Conservation (phyloP, 2,113 vertebrate species). For the Ardeotis arabs region DNA sequence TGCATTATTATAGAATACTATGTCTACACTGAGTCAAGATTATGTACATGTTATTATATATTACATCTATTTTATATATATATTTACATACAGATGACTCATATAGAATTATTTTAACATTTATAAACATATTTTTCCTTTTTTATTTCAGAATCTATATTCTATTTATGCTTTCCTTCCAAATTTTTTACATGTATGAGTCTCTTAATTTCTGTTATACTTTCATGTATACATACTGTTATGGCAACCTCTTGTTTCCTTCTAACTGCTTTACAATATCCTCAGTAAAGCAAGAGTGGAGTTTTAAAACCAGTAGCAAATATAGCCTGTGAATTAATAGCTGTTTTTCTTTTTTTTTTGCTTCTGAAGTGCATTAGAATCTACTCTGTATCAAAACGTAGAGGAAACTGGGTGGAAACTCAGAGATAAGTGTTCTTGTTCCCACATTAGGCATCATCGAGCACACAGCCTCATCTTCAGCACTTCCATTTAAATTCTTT, state of each 20-base stretch:
- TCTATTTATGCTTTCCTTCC: background rate
- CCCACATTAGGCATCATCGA: background rate
- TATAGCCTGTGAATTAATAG: background rate
- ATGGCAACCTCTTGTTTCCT: background rate
- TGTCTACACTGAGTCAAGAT: background rate
- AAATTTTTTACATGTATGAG: background rate
- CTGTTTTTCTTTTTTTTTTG: background rate
- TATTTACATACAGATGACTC: background rate
- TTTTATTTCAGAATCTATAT: background rate
- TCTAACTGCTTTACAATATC: background rate
- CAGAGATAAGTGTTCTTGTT: background rate
- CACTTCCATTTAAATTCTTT: background rate
- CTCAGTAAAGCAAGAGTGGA: background rate
- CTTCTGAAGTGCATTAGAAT: background rate
- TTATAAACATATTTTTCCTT: background rate
- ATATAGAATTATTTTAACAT: background rate
- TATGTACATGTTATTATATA: background rate
- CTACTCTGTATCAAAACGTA: background rate
- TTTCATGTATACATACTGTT: background rate
- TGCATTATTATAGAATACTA: background rate
- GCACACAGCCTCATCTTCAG: background rate
- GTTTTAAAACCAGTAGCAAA: background rate
- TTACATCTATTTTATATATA: background rate
- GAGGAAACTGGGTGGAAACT: background rate
- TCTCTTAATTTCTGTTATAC: background rate